Conservation (phyloP, 2,888 invertebrate genomes). For the Aphodius granarius region DNA sequence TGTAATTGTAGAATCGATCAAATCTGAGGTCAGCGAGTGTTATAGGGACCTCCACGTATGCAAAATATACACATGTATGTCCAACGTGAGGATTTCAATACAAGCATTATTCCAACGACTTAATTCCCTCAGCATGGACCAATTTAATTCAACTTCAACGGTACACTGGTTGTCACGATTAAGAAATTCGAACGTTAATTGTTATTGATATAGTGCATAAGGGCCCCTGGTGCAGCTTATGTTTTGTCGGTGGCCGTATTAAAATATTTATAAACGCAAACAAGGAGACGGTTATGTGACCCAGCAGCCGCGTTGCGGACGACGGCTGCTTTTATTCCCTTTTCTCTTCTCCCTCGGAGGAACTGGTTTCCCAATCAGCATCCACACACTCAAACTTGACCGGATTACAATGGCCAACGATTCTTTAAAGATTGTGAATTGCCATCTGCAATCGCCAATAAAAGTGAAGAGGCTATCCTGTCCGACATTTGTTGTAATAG, state of each 20-base stretch:
- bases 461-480: too few relatives aligned
- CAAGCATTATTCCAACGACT: not conserved
- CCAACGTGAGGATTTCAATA: not conserved
- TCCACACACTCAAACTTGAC: not conserved
- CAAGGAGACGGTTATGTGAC: conserved; percentile 8
- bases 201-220: not conserved
- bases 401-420: not conserved
- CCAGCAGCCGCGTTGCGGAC: not conserved
- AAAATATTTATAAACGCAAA: conserved; percentile 22
- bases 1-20: too few relatives aligned
- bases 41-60: not conserved
- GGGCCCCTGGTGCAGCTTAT: conserved; percentile 13
- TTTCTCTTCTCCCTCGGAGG: not conserved
- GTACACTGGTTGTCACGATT: not conserved
- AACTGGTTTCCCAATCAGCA: not conserved
- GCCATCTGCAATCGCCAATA: not conserved
- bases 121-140: not conserved
- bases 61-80: not conserved
- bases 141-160: not conserved
- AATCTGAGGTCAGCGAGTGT: too few relatives aligned
- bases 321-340: not conserved
- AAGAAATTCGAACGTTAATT: not conserved
- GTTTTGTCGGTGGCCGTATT: conserved; percentile 23
- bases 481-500: too few relatives aligned
- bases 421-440: not conserved